Evolutionary conservation across 1,140 invertebrate species (phyloP), one percentile per base, ranked within the genome.

Genomic region (Lanistes nyassanus): DNA sequence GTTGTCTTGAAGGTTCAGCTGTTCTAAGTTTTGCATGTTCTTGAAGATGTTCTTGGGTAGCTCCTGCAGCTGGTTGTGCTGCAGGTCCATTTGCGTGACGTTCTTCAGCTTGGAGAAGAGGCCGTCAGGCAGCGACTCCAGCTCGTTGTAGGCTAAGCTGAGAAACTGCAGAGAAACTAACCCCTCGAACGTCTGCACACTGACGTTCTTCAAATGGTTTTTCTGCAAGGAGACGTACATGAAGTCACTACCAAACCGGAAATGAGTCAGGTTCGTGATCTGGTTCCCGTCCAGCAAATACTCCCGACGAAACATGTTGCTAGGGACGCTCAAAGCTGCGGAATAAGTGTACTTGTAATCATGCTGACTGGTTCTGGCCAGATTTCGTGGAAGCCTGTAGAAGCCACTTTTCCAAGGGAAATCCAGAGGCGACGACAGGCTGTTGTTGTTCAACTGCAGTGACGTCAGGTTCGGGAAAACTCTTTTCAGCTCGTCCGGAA

Each of bases 391-490:
- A n/a, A 82, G 62, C 4, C 29, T 29, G 0, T 72, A 16, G 1
- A 56, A 34, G 2, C 76, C 31, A 6, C 78, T 31, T 29, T 58
- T 79, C 80, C 80, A 83, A 21, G 83, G 83, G 77, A 84, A 84
- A 3, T 60, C 36, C 3, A 69, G 21, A 2, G 82, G 80, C 16
- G 77, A 67, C 1, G 76, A 77, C 3, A 84, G 69, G 26, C 76
- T 65, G 36, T 81, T 82, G 31, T 79, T 67, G 34, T 76, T 58
- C 16, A 84, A 37, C 72, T 84, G 78, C 39, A 84, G 66, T 16
- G 74, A 60, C 64, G 81, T 79, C 23, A 84, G 55, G 51, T 81
- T 81, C 19, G 81, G 83, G 74, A 84, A 79, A 31, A 75, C 69
- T 1, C 69, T 21, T 21, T 34, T 34, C 7, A 84, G 26, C 13